Evolutionary conservation across 1,140 invertebrate genomes (phyloP).

Genomic region (Spodoptera frugiperda): DNA sequence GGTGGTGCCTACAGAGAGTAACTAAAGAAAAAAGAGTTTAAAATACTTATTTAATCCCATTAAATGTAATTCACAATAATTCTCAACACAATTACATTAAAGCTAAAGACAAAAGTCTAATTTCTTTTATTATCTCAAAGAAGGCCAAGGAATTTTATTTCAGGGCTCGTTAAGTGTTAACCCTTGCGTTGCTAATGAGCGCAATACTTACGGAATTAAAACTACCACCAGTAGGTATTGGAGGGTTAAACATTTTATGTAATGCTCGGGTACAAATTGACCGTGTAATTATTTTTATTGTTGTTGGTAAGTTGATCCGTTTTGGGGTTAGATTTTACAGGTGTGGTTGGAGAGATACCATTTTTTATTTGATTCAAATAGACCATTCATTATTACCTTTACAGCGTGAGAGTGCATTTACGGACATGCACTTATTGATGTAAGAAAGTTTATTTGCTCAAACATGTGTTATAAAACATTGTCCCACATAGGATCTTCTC

Average conservation of each 20-base stretch:
- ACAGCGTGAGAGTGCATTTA: too few relatives aligned
- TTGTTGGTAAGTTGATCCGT: constrained; percentile 12
- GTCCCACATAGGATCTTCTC: too few relatives aligned
- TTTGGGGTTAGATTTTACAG: constrained; percentile 19
- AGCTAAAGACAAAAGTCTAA: constrained; percentile 43
- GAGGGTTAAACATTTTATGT: constrained; percentile 64
- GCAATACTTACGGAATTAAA: constrained; percentile 60
- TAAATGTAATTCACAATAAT: neutral
- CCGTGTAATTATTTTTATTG: constrained; percentile 57
- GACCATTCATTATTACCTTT: too few relatives aligned
- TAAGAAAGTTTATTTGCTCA: too few relatives aligned
- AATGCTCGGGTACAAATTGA: constrained; percentile 54
- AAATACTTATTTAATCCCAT: neutral
- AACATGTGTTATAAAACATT: too few relatives aligned
- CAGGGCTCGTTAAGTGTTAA: constrained; percentile 57
- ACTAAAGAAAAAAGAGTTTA: neutral
- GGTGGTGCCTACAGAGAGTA: too few relatives aligned
- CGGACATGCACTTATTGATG: too few relatives aligned
- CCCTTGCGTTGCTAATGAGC: constrained; percentile 63
- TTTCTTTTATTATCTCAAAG: constrained; percentile 61
- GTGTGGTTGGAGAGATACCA: neutral
- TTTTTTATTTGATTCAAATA: neutral
- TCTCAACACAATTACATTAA: constrained; percentile 14
- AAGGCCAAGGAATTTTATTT: constrained; percentile 58
- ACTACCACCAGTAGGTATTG: constrained; percentile 57